phyloP scores from a whole-genome alignment of 2,888 invertebrate genomes.

The Microplitis deprimator region DNA sequence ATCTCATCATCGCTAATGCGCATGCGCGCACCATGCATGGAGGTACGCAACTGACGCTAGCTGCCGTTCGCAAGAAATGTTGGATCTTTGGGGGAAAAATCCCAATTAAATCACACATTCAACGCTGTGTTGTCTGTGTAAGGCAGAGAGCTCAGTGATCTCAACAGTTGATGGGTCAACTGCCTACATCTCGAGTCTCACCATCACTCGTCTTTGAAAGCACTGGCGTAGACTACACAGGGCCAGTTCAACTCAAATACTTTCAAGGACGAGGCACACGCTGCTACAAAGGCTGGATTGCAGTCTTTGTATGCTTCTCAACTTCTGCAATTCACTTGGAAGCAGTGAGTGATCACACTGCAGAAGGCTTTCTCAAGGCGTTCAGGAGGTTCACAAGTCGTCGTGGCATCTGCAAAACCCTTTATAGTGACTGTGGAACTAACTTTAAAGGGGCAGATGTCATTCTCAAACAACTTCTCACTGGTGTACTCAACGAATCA shows the following conservation, averaged over 20 bases:
- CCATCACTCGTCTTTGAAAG: not conserved
- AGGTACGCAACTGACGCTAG: slow-evolving; percentile 34
- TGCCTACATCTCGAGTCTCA: not conserved
- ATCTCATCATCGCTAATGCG: slow-evolving; percentile 38
- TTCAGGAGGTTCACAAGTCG: slow-evolving; percentile 49
- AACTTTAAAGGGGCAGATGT: slow-evolving; percentile 51
- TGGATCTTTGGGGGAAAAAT: too few relatives aligned
- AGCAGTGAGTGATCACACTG: slow-evolving; percentile 3
- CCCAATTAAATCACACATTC: slow-evolving; percentile 28
- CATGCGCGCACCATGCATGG: slow-evolving; percentile 41
- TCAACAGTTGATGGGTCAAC: not conserved
- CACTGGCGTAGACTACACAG: not conserved
- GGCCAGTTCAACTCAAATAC: not conserved
- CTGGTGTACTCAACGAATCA: too few relatives aligned
- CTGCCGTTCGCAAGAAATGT: too few relatives aligned
- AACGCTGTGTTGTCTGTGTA: slow-evolving; percentile 45
- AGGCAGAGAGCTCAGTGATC: slow-evolving; percentile 3
- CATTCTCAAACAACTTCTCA: slow-evolving; percentile 26
- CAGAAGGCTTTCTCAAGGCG: slow-evolving; percentile 50
- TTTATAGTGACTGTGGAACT: slow-evolving; percentile 52
- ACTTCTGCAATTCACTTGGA: not conserved
- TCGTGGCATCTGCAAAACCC: slow-evolving; percentile 44
- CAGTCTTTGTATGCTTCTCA: too few relatives aligned
- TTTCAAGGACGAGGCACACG: not conserved
- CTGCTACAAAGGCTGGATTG: too few relatives aligned